Evolutionary conservation across 2,888 invertebrate species (phyloP).

Genomic region (Drosophila nigricruria): DNA sequence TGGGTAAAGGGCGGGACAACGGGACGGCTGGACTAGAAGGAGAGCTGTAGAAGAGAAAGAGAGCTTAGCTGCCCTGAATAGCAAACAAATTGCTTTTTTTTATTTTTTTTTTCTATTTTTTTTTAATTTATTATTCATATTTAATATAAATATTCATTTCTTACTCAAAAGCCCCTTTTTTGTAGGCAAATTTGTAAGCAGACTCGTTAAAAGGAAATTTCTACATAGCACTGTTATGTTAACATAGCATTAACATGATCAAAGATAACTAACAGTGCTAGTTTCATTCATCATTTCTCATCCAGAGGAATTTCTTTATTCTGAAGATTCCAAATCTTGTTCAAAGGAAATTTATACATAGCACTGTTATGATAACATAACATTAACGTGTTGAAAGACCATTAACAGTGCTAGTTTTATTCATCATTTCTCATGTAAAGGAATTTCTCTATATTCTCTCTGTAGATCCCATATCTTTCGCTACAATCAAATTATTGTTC

Average conservation of each 20-base stretch:
- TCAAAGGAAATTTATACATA: not conserved
- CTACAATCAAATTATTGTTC: not conserved
- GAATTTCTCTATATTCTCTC: not conserved
- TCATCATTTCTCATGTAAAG: not conserved
- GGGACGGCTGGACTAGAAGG: not conserved
- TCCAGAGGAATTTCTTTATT: not conserved
- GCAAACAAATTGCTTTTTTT: not conserved
- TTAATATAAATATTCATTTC: too few relatives aligned
- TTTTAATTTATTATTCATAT: not conserved
- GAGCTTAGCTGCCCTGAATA: not conserved
- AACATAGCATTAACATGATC: not conserved
- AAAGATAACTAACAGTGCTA: not conserved
- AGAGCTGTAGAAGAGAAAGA: slow-evolving; percentile 2
- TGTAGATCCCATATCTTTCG: not conserved
- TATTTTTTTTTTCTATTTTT: not conserved
- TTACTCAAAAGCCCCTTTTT: too few relatives aligned
- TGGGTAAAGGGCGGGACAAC: not conserved
- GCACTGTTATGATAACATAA: not conserved
- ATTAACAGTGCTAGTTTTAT: not conserved
- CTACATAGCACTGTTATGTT: not conserved
- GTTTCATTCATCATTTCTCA: not conserved
- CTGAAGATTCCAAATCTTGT: not conserved
- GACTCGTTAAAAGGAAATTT: not conserved
- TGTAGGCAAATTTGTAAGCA: not conserved
- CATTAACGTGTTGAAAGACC: not conserved